Evolutionary conservation across 2,113 vertebrate species (phyloP), one percentile per base, ranked within the genome.

Genomic region (Phocoena sinus): DNA sequence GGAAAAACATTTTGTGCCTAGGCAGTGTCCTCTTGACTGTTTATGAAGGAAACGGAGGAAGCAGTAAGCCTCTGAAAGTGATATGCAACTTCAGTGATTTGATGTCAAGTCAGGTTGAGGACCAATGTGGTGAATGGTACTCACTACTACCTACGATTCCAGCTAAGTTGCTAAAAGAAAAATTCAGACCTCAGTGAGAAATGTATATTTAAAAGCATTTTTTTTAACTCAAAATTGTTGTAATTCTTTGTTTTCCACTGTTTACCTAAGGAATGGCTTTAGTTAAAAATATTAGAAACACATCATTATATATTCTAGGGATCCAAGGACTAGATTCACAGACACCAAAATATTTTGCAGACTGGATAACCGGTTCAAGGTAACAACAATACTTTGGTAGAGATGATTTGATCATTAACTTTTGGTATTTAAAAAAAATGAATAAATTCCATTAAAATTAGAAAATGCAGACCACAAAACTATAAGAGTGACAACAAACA

Each of bases 371-470:
- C 81, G 53, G 47, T 94, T 5, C 33, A 90, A 92, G 33, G n/a
- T 20, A 94, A 86, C 28, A 70, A 4, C 4, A 92, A 8, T 68
- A 53, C 3, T 50, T 80, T 0, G 31, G 18, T 15, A 91, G 47
- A 93, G 13, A 56, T 25, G 6, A 93, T 50, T 2, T 81, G 14
- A 84, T 70, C 18, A 87, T 14, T 68, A 74, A 44, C 53, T 71
- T 84, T 38, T 76, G 26, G 20, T 71, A 82, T 38, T 62, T 96
- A 81, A 10, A 58, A 71, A 91, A 80, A 94, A 91, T 76, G 28
- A 90, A 73, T 38, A 91, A 68, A 53, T 84, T 89, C 23, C 17
- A 68, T 76, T 93, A 93, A 93, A 80, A 96, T 88, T 53, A 74
- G 60, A 96, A 92, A 95, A 20, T 38, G 63, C 0, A 87, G 21